Conservation (phyloP, 2,113 vertebrate genomes). For the Globicephala melas region DNA sequence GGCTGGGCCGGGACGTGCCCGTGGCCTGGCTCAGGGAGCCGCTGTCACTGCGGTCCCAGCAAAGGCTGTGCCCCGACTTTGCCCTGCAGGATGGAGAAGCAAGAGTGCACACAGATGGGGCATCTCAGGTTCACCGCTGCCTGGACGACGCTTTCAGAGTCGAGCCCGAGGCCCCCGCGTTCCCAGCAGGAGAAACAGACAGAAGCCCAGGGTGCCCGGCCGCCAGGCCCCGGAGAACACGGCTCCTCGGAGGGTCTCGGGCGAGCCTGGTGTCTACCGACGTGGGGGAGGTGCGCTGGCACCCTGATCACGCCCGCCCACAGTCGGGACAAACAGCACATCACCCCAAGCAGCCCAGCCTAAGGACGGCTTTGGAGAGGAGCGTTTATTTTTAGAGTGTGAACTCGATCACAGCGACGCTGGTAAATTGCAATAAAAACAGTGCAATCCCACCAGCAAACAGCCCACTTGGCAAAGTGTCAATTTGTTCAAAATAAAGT, state of each 20-base stretch:
- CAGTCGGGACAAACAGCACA: not conserved
- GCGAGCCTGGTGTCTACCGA: accelerated
- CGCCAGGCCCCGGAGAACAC: not conserved
- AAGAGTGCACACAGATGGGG: not conserved
- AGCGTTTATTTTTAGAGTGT: not conserved
- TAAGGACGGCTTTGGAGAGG: not conserved
- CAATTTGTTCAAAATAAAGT: not conserved
- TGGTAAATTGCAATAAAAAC: not conserved
- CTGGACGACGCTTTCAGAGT: not conserved
- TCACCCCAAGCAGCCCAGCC: not conserved
- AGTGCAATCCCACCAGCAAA: not conserved
- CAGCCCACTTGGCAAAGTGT: not conserved
- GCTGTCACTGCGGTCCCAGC: accelerated
- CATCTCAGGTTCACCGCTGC: not conserved
- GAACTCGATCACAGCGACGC: not conserved
- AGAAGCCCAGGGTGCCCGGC: too few species aligned
- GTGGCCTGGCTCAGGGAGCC: not conserved
- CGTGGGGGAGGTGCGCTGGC: accelerated
- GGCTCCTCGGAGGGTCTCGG: not conserved
- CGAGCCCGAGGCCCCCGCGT: accelerated
- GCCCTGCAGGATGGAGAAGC: not conserved
- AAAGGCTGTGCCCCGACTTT: not conserved
- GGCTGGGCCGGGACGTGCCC: not conserved
- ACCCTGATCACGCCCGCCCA: not conserved
- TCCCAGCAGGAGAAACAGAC: not conserved